Conservation (phyloP, 2,797 vertebrate genomes). For the Clarias pachynema region DNA sequence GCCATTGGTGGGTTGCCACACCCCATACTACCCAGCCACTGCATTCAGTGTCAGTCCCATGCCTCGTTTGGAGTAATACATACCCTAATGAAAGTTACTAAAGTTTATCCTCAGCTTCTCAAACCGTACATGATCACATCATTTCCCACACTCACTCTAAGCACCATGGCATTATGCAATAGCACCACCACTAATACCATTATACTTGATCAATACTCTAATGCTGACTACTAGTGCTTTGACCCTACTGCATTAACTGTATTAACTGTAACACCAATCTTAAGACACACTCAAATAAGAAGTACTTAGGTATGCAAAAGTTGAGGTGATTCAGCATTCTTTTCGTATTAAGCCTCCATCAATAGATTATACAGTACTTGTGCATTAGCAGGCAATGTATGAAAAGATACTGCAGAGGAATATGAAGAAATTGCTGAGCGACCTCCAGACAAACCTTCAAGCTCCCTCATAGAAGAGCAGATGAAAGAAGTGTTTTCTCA, state of each 20-base stretch:
- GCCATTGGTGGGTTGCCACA: no score
- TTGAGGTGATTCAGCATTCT: conserved; percentile 5
- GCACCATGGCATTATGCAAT: not conserved
- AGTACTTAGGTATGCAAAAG: not conserved
- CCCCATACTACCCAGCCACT: no score
- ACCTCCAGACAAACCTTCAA: conserved; percentile 5
- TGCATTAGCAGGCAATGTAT: conserved; percentile 1
- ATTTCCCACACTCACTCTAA: not conserved
- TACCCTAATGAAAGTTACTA: not conserved
- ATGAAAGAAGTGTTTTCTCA: not conserved
- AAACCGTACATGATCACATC: not conserved
- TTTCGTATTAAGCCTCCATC: conserved; percentile 4
- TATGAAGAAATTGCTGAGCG: conserved; percentile 16
- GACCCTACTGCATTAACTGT: not conserved
- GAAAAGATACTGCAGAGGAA: not conserved
- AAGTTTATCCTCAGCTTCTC: not conserved
- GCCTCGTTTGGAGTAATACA: not conserved
- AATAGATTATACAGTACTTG: not conserved
- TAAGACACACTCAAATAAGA: not conserved
- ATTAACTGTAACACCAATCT: not conserved
- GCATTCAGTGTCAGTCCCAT: no score
- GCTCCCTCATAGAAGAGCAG: not conserved
- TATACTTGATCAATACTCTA: not conserved
- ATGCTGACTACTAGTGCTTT: not conserved
- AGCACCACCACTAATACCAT: not conserved